These are phyloP conservation scores for Odontocerum albicorne DNA, from an alignment of 2,888 invertebrate genomes.

Conservation along the genomic window DNA sequence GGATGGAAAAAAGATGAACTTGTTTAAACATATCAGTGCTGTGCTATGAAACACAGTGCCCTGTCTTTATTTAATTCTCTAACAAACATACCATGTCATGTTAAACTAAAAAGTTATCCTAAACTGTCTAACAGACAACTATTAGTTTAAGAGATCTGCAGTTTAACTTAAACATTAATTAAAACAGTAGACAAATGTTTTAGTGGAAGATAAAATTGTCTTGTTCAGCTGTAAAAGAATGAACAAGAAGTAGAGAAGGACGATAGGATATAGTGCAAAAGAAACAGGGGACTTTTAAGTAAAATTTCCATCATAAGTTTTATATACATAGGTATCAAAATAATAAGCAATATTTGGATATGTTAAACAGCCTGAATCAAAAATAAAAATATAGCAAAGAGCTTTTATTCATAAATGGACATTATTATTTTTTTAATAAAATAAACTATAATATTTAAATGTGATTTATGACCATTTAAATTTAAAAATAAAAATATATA, in stretches of 20 bases:
- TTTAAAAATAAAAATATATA: slow-evolving; percentile 31
- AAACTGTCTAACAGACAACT: slow-evolving; percentile 36
- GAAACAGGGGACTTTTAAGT: too few species aligned
- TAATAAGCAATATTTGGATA: slow-evolving; percentile 15
- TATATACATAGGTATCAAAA: too few species aligned
- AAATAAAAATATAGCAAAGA: slow-evolving; percentile 24
- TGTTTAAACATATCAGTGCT: slow-evolving; percentile 12
- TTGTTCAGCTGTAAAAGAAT: slow-evolving; percentile 1
- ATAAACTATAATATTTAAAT: slow-evolving; percentile 25
- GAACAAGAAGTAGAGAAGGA: slow-evolving; percentile 4
- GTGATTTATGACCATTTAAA: slow-evolving; percentile 19
- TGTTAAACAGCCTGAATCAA: slow-evolving; percentile 11
- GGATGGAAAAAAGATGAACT: slow-evolving; percentile 41
- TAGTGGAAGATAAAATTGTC: slow-evolving; percentile 16
- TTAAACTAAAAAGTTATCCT: slow-evolving; percentile 30
- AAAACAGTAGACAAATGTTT: slow-evolving; percentile 23
- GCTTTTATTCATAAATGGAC: slow-evolving; percentile 25
- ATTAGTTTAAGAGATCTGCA: slow-evolving; percentile 57
- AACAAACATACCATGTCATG: slow-evolving; percentile 28
- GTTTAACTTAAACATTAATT: slow-evolving; percentile 43
- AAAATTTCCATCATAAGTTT: too few species aligned
- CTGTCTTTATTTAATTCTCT: slow-evolving; percentile 19
- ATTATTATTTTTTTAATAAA: slow-evolving; percentile 20
- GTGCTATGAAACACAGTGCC: slow-evolving; percentile 13
- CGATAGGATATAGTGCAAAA: too few species aligned